Evolutionary conservation across 2,113 vertebrate genomes (phyloP).

Genomic region (Neodon shergylaensis): DNA sequence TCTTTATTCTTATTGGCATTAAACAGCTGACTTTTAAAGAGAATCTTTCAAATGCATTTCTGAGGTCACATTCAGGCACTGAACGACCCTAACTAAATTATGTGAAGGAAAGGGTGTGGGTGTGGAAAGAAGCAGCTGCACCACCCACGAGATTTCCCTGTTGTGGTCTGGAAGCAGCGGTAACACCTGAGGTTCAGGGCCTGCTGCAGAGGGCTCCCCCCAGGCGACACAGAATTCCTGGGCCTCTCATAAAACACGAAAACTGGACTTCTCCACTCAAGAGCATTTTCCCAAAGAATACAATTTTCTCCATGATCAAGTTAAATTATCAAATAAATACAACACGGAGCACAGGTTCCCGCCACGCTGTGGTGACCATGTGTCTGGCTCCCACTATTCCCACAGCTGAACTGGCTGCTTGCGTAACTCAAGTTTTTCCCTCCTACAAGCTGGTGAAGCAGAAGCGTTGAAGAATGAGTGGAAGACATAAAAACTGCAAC

Average conservation of each 20-base stretch:
- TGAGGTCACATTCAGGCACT: not conserved
- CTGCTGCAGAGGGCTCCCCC: not conserved
- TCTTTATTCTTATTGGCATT: not conserved
- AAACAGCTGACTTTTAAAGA: not conserved
- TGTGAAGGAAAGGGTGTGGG: not conserved
- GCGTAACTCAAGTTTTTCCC: constrained; percentile 64
- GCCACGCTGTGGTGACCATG: constrained; percentile 17
- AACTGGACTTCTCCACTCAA: constrained; percentile 48
- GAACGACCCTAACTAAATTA: not conserved
- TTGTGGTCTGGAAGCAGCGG: not conserved
- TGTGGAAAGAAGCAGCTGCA: not conserved
- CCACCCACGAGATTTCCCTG: not conserved
- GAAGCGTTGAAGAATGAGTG: constrained; percentile 70
- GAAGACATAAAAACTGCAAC: constrained; percentile 70
- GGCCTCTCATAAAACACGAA: constrained; percentile 3
- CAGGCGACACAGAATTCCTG: not conserved
- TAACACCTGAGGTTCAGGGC: not conserved
- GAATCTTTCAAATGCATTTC: not conserved
- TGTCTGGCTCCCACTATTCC: constrained; percentile 54
- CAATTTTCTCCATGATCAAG: constrained; percentile 46
- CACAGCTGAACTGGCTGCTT: constrained; percentile 68
- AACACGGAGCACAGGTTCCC: constrained; percentile 40
- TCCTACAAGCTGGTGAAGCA: constrained; percentile 56
- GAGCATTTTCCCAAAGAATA: constrained; percentile 38
- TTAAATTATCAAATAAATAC: constrained; percentile 77